Conservation (phyloP, 2,113 vertebrate genomes). For the Zosterops borbonicus region DNA sequence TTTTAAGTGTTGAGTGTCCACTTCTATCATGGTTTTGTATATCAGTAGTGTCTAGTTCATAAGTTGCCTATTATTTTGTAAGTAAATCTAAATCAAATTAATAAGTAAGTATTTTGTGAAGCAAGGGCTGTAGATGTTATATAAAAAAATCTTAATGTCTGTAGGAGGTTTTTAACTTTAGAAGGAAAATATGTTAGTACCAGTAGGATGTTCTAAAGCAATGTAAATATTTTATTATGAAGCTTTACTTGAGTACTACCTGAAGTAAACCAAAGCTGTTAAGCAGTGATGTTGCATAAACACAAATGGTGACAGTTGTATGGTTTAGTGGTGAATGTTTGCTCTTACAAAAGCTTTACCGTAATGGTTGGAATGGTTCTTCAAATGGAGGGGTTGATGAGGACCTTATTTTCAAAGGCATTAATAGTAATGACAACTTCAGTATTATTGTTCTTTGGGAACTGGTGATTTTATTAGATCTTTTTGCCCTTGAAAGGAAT, state of each 20-base stretch:
- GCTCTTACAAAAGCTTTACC: neutral
- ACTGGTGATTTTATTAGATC: neutral
- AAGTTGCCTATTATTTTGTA: neutral
- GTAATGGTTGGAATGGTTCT: neutral
- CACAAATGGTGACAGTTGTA: neutral
- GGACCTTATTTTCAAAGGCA: neutral
- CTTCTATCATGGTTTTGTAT: rapidly evolving
- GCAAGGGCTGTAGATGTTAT: neutral
- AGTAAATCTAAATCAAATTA: neutral
- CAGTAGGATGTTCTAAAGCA: neutral
- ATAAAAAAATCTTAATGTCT: neutral
- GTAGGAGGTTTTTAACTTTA: neutral
- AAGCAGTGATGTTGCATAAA: neutral
- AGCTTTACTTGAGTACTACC: neutral
- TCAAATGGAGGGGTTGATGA: neutral
- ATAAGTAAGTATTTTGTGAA: neutral
- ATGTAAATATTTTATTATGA: neutral
- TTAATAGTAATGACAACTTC: neutral
- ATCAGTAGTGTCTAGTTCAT: neutral
- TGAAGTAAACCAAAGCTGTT: neutral
- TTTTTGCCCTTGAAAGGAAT: neutral
- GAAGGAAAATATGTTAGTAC: neutral
- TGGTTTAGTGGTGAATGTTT: neutral
- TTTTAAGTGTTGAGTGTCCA: neutral
- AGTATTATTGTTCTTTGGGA: neutral